Evolutionary conservation across 2,888 invertebrate species (phyloP).

Genomic region (Eupithecia subumbrata): DNA sequence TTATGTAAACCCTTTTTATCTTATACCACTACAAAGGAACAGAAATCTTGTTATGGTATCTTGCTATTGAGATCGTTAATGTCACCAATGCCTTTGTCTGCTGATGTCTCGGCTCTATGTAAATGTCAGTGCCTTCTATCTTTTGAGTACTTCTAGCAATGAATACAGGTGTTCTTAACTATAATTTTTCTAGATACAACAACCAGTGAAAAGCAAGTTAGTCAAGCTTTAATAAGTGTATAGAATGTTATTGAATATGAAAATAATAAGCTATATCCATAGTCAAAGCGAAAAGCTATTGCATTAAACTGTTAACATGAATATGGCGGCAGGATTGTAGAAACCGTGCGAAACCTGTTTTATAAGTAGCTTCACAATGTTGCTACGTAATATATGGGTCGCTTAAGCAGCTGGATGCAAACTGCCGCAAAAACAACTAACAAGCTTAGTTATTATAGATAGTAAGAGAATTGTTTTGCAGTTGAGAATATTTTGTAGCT

Average conservation of each 20-base stretch:
- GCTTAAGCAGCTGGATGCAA: conserved; percentile 36
- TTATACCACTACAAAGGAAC: background rate
- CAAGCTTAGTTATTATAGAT: background rate
- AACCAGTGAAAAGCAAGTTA: background rate
- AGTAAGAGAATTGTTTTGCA: conserved; percentile 22
- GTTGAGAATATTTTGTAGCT: conserved; percentile 50
- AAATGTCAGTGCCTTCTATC: background rate
- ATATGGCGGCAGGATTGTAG: conserved; percentile 39
- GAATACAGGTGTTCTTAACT: background rate
- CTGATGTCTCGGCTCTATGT: background rate
- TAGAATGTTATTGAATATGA: background rate
- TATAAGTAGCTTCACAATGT: conserved; percentile 38
- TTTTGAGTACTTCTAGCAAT: background rate
- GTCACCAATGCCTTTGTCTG: background rate
- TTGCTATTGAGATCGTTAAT: background rate
- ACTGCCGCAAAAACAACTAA: conserved; percentile 1
- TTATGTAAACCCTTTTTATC: background rate
- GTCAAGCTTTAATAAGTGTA: background rate
- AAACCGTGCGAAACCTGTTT: conserved; percentile 60
- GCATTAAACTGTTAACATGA: background rate
- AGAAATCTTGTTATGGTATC: background rate
- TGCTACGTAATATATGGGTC: conserved; percentile 45
- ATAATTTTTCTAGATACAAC: background rate
- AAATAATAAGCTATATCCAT: background rate
- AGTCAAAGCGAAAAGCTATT: background rate